These are phyloP conservation scores for Sterna hirundo DNA, from an alignment of 2,113 vertebrate species.

Conservation along the genomic window DNA sequence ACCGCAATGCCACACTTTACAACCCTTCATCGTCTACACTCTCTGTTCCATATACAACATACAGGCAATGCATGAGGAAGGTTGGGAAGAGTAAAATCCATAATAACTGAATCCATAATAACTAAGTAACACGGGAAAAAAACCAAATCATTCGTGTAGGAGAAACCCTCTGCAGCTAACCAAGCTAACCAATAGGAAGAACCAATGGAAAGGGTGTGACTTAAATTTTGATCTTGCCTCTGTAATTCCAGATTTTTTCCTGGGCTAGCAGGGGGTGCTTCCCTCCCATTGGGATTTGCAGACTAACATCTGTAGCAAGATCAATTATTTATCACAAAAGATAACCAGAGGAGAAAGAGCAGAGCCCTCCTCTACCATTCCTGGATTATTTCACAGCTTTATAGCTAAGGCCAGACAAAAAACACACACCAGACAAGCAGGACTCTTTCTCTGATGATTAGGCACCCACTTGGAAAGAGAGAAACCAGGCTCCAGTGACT, in stretches of 20 bases:
- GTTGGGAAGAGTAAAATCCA: not conserved
- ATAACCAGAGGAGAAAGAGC: not conserved
- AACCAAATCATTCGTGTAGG: accelerated
- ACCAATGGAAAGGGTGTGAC: not conserved
- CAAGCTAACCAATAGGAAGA: not conserved
- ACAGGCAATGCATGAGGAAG: not conserved
- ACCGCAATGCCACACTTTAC: not conserved
- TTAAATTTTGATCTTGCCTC: not conserved
- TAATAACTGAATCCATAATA: not conserved
- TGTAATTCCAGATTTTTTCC: not conserved
- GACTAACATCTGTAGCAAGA: not conserved
- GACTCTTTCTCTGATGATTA: not conserved
- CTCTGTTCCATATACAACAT: not conserved
- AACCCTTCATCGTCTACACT: not conserved
- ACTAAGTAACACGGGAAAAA: accelerated
- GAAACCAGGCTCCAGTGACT: not conserved
- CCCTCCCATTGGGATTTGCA: not conserved
- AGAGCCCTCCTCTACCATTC: not conserved
- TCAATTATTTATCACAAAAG: not conserved
- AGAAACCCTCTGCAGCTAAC: not conserved
- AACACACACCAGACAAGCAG: not conserved
- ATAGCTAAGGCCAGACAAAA: not conserved
- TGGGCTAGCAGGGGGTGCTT: not conserved
- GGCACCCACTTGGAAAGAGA: not conserved
- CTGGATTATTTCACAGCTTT: not conserved